Evolutionary conservation across 2,797 vertebrate species (phyloP), one percentile per base, ranked within the genome.

Genomic region (Galagoides demidoff): DNA sequence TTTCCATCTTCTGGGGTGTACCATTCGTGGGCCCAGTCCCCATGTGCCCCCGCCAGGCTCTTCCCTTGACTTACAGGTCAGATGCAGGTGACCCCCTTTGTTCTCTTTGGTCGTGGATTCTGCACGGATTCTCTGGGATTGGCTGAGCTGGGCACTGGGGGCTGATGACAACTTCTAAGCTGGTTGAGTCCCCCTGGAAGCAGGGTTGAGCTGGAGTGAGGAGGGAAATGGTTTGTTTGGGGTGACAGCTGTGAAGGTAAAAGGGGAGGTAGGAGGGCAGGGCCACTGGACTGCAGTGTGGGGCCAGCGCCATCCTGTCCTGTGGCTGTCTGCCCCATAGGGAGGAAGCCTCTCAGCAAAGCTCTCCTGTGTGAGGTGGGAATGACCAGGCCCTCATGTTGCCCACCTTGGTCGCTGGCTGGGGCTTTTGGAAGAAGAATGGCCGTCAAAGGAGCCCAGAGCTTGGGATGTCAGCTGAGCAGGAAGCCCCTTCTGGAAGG

Each of bases 81-180:
- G 11, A 31, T 27, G 10, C 17, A 43, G 27, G 1, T 17, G 31
- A 12, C 14, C 8, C 16, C 20, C 0, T 22, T 49, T 52, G 7
- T 23, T 39, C 68, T 20, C 84, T 61, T 3, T 6, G 11, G 31
- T 16, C 14, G 88, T 19, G 88, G 17, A 22, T 52, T 52, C 49
- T 52, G 49, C 3, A 14, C 2, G 49, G 49, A 16, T 20, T 27
- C 64, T 17, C 27, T 10, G 16, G 57, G 25, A 29, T 39, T 55
- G 25, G 57, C 66, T 19, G 3, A 25, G 31, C 34, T 71, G 34
- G 0, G 0, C 1, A 2, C 5, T 10, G 17, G 57, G 34, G 20
- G 23, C 29, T 49, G 55, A 34, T 19, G 34, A 22, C 20, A 61
- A 22, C 25, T 25, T 23, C 22, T 0, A 0, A 59, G 61, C 37